These are phyloP conservation scores for Protonibea diacanthus DNA, from an alignment of 2,797 vertebrate genomes.

Conservation along the genomic window DNA sequence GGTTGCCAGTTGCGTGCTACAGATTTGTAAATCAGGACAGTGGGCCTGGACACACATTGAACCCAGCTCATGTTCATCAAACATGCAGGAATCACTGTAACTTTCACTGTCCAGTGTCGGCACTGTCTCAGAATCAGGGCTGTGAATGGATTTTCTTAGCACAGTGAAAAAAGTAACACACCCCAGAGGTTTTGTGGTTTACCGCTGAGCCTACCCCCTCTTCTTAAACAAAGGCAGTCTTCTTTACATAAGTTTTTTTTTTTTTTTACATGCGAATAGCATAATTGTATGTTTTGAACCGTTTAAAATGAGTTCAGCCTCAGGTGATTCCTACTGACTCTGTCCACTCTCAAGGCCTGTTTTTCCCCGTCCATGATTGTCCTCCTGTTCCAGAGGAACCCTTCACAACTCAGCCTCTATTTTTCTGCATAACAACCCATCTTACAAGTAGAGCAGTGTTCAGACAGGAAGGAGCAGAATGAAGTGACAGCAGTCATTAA, in stretches of 20 bases:
- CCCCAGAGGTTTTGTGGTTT: too few relatives aligned
- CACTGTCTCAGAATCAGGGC: too few relatives aligned
- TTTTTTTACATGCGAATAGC: too few relatives aligned
- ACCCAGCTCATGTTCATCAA: neutral
- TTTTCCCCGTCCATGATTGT: neutral
- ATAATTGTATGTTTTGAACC: neutral
- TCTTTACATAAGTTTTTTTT: too few relatives aligned
- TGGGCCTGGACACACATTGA: neutral
- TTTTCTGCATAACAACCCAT: neutral
- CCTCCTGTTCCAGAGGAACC: neutral
- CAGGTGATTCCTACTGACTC: neutral
- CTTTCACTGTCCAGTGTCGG: too few relatives aligned
- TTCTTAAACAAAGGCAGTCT: too few relatives aligned
- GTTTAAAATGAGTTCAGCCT: neutral
- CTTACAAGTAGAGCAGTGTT: neutral
- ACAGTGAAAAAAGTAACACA: too few relatives aligned
- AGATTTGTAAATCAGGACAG: neutral
- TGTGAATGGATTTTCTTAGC: too few relatives aligned
- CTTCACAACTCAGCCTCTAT: neutral
- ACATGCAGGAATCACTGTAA: too few relatives aligned
- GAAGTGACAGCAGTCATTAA: conserved; percentile 3
- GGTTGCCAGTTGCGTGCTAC: neutral
- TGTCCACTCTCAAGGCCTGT: neutral
- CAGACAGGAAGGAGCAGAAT: neutral
- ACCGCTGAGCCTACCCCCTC: too few relatives aligned